A percentile compares a stretch with the other conserved stretches of the same genome.
These are phyloP conservation scores for Datnioides undecimradiatus DNA, from an alignment of 2,113 vertebrate species.

Conservation along the genomic window DNA sequence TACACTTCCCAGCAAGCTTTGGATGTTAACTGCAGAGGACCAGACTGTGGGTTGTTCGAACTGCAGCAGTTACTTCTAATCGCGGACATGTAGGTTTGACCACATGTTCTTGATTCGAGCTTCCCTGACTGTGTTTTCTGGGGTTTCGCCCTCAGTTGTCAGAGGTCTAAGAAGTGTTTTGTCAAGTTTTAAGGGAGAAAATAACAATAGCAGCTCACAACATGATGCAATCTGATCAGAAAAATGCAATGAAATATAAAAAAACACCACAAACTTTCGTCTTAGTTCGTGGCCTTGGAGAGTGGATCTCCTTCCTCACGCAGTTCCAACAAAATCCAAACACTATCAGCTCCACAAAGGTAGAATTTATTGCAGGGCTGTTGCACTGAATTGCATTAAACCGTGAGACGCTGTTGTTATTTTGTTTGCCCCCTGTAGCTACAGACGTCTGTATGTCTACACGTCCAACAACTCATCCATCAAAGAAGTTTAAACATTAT, in stretches of 20 bases:
- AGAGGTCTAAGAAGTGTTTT: no score
- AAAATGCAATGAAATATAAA: neutral
- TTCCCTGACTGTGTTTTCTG: no score
- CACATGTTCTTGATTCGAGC: no score
- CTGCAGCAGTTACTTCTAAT: no score
- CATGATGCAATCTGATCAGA: neutral
- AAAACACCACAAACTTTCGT: neutral
- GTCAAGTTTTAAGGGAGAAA: neutral
- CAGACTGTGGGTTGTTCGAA: no score
- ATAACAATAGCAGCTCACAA: neutral
- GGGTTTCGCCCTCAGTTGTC: neutral
- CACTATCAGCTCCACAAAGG: conserved; percentile 10
- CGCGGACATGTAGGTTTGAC: no score
- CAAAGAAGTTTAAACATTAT: conserved; percentile 29
- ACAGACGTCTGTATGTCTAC: neutral
- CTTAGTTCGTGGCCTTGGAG: neutral
- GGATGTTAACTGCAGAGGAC: no score
- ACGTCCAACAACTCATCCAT: conserved; percentile 11
- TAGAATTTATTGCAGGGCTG: conserved; percentile 20
- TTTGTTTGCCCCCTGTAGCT: conserved; percentile 32
- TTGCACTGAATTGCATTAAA: conserved; percentile 44
- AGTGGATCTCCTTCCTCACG: neutral
- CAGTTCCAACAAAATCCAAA: neutral
- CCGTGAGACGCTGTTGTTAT: conserved; percentile 18
- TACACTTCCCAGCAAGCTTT: no score